Evolutionary conservation across 2,888 invertebrate species (phyloP).

Genomic region (Cantharis flavilabris): DNA sequence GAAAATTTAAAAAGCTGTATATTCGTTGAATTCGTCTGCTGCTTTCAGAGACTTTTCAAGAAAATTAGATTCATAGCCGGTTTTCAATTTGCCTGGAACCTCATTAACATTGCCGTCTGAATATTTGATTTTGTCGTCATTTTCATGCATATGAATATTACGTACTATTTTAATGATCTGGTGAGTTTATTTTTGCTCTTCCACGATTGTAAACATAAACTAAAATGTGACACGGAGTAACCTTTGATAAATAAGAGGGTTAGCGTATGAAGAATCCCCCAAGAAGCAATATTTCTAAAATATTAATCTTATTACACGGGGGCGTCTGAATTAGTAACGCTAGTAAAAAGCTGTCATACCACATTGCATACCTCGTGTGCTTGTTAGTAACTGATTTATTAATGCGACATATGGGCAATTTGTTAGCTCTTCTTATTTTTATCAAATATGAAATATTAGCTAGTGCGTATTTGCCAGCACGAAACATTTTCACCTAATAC

Average conservation of each 20-base stretch:
- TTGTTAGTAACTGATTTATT: slow-evolving; percentile 37
- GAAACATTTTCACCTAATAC: neutral
- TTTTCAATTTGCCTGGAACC: too few relatives aligned
- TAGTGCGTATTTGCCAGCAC: neutral
- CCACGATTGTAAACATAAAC: neutral
- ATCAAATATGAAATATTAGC: neutral
- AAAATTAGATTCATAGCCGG: neutral
- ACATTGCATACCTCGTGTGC: slow-evolving; percentile 31
- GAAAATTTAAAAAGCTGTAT: too few relatives aligned
- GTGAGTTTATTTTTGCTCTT: neutral
- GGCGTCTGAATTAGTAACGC: slow-evolving; percentile 32
- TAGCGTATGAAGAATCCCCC: slow-evolving; percentile 2
- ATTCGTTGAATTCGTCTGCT: too few relatives aligned
- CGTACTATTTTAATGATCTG: neutral
- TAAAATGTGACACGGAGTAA: neutral
- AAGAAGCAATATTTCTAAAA: slow-evolving; percentile 24
- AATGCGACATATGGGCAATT: slow-evolving; percentile 43
- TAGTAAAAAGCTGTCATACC: slow-evolving; percentile 32
- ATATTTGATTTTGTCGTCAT: neutral
- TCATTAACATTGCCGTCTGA: too few relatives aligned
- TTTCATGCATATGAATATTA: neutral
- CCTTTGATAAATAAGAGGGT: slow-evolving; percentile 5
- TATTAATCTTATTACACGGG: slow-evolving; percentile 35
- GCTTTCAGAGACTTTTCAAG: neutral
- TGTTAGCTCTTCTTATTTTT: slow-evolving; percentile 40